Conservation (phyloP, 2,888 invertebrate genomes). For the Drosophila atripex region DNA sequence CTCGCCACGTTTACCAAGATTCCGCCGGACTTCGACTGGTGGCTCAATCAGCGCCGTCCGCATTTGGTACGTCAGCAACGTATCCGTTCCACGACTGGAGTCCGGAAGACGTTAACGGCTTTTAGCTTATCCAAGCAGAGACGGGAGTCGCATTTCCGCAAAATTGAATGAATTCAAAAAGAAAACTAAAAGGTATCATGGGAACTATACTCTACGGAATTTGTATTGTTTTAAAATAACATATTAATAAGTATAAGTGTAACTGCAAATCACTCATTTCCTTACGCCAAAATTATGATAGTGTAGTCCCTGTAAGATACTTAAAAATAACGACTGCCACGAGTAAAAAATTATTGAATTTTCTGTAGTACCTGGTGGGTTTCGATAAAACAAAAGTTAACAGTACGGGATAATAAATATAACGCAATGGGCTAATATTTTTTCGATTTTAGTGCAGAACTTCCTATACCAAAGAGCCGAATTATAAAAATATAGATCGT, state of each 20-base stretch:
- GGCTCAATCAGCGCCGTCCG: slow-evolving; percentile 34
- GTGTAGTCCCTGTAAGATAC: not conserved
- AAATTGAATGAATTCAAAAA: not conserved
- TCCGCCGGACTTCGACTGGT: slow-evolving; percentile 28
- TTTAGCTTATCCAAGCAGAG: slow-evolving; percentile 14
- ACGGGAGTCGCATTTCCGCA: slow-evolving; percentile 10
- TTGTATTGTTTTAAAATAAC: not conserved
- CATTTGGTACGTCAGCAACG: slow-evolving; percentile 24
- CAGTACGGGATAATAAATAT: no score
- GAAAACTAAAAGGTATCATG: not conserved
- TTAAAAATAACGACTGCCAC: not conserved
- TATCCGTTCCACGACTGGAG: slow-evolving; percentile 11
- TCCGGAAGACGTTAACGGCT: slow-evolving; percentile 22
- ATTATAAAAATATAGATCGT: no score
- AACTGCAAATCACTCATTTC: not conserved
- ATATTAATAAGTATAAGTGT: not conserved
- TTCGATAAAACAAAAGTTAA: no score
- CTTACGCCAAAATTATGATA: not conserved
- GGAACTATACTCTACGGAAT: not conserved
- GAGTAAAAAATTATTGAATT: no score
- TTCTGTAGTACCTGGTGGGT: no score
- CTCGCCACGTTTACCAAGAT: slow-evolving; percentile 5
- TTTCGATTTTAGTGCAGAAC: no score
- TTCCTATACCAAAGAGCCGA: no score
- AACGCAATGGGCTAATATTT: no score